Evolutionary conservation across 2,797 vertebrate species (phyloP), one percentile per base, ranked within the genome.

Genomic region (Sparidentex hasta): DNA sequence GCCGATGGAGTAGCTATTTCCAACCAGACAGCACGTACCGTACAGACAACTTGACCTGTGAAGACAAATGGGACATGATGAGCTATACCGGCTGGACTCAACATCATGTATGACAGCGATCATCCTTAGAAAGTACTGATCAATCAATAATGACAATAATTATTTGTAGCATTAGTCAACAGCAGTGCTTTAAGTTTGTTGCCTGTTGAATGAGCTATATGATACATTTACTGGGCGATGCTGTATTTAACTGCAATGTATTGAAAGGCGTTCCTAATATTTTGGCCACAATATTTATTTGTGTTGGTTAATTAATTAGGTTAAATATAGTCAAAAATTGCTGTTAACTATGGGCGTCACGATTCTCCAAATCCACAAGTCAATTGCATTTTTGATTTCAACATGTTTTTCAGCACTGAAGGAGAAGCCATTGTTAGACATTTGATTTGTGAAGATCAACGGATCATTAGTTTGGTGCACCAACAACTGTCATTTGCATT

Each of bases 1-100:
- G 44, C 98, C 97, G 0, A 99, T 99, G 66, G 98, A 99, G 83
- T 99, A 98, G 85, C 96, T 97, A 88, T 95, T 95, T 54, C 97
- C 98, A 33, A 57, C 93, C 3, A 99, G 95, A 82, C 98, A 99
- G 92, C 98, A 99, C 33, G 98, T 99, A 12, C 98, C 97, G 0
- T 99, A 97, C 75, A 97, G 55, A 65, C 97, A 99, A 82, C 97
- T 99, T 46, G 98, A 98, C 89, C 98, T 99, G 86, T 5, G 27
- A 47, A 66, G 25, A 71, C 51, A 27, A 71, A 73, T 11, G 80
- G n/a, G 29, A 76, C 38, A 56, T 8, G 7, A 80, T n/a, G 48
- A 47, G 21, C 6, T 29, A 38, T 20, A 33, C 33, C 7, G 33
- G 33, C 33, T 33, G 8, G 7, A 56, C 33, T 3, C 59, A 21